These are phyloP conservation scores for Arion vulgaris DNA, from an alignment of 1,140 invertebrate species.

Conservation along the genomic window DNA sequence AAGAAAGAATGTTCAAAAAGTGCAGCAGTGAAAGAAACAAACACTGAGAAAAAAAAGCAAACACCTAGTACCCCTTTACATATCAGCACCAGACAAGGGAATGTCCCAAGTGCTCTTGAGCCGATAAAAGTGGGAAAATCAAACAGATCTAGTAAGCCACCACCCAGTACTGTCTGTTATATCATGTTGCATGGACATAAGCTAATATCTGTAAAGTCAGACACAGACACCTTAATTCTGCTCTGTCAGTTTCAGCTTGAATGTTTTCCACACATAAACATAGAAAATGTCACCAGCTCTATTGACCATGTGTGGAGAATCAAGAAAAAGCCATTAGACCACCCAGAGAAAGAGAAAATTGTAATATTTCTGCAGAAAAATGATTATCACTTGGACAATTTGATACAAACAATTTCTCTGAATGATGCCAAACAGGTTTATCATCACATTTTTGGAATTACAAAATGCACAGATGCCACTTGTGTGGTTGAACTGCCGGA, in stretches of 20 bases:
- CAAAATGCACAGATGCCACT: neutral
- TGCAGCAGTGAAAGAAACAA: neutral
- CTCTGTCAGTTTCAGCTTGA: conserved; percentile 31
- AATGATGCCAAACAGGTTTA: conserved; percentile 24
- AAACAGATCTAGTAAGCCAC: neutral
- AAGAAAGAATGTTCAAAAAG: neutral
- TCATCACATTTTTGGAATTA: conserved; percentile 17
- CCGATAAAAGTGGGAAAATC: neutral
- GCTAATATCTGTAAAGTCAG: conserved; percentile 14
- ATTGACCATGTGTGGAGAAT: conserved; percentile 22
- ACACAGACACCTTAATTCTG: neutral
- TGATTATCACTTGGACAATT: neutral
- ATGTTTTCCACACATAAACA: conserved; percentile 16
- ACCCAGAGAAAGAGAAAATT: conserved; percentile 28
- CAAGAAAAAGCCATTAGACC: conserved; percentile 19
- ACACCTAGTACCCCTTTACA: neutral
- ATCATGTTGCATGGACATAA: conserved; percentile 31
- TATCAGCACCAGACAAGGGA: neutral
- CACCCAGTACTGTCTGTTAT: neutral
- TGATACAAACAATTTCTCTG: conserved; percentile 12
- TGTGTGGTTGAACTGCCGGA: conserved; percentile 10
- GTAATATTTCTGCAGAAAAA: conserved; percentile 7
- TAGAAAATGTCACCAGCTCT: conserved; percentile 22
- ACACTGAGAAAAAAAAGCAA: neutral
- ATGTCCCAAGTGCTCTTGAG: neutral